Conservation (phyloP, 2,797 vertebrate genomes). For the Knipowitschia caucasica region DNA sequence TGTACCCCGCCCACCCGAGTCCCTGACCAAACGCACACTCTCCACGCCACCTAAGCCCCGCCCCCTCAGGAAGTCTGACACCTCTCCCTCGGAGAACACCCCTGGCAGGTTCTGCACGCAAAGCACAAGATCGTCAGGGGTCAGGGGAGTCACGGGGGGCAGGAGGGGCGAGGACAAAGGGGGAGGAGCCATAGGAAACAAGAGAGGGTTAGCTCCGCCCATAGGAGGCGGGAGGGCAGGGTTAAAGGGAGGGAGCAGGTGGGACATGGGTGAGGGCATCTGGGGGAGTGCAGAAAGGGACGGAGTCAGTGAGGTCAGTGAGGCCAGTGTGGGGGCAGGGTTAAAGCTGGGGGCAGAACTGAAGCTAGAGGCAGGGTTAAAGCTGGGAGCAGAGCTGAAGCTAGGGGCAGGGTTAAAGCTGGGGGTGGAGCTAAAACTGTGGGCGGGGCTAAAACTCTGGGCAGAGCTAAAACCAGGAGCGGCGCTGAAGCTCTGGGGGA, state of each 20-base stretch:
- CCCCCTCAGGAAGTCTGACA: constrained; percentile 95
- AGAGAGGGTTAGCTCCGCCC: constrained; percentile 86
- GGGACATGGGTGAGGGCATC: constrained; percentile 88
- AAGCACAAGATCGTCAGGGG: constrained; percentile 89
- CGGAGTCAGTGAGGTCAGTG: constrained; percentile 86
- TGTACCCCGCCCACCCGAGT: constrained; percentile 87
- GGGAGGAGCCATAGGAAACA: constrained; percentile 84
- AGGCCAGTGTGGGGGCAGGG: constrained; percentile 83
- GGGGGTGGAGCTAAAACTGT: constrained; percentile 49
- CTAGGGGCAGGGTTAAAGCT: constrained; percentile 71
- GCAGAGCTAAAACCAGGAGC: constrained; percentile 86
- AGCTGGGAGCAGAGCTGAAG: constrained; percentile 83
- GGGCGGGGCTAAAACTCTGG: too few species aligned
- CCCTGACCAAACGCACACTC: constrained; percentile 85
- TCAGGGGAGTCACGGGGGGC: constrained; percentile 70
- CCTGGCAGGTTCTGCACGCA: constrained; percentile 93
- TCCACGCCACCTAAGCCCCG: constrained; percentile 88
- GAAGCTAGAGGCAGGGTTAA: too few species aligned
- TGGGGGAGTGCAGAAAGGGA: constrained; percentile 90
- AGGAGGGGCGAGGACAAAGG: neutral
- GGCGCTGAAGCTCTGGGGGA: constrained; percentile 68
- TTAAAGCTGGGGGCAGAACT: constrained; percentile 82
- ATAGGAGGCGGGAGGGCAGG: constrained; percentile 85
- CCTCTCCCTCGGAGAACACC: constrained; percentile 86
- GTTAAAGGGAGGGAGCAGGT: constrained; percentile 92